phyloP scores from a whole-genome alignment of 1,140 invertebrate species.

The Philotrypesis tridentata region DNA sequence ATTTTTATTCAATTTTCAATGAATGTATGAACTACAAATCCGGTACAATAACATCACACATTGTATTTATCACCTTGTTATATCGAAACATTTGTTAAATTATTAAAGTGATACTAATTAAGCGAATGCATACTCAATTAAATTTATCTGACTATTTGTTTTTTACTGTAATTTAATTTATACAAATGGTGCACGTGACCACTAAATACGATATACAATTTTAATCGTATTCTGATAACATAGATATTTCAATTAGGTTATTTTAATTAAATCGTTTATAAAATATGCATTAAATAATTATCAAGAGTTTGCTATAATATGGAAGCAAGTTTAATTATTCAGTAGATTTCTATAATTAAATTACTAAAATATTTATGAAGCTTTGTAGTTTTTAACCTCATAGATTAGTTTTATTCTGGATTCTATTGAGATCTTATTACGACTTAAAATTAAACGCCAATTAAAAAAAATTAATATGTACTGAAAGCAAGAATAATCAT shows the following conservation, averaged over 20 bases:
- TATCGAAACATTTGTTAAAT: no score
- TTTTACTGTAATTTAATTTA: not conserved
- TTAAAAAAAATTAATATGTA: no score
- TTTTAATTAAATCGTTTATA: not conserved
- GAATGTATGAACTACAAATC: no score
- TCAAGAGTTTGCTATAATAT: no score
- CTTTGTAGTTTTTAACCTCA: no score
- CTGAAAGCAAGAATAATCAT: no score
- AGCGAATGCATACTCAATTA: not conserved
- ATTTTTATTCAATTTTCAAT: no score
- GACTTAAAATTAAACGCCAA: not conserved
- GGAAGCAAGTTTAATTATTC: not conserved
- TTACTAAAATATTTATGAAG: no score
- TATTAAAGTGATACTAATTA: not conserved
- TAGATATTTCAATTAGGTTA: not conserved
- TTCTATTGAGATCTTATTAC: slow-evolving; percentile 14
- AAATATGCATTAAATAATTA: no score
- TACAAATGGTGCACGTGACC: not conserved
- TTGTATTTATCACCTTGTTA: no score
- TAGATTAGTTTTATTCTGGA: not conserved
- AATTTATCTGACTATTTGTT: not conserved
- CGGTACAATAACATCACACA: no score
- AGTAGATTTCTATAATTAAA: no score
- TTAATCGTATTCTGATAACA: not conserved
- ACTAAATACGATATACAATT: not conserved